These are phyloP conservation scores for Tetraneura akinire DNA, from an alignment of 1,140 invertebrate species.

Conservation along the genomic window DNA sequence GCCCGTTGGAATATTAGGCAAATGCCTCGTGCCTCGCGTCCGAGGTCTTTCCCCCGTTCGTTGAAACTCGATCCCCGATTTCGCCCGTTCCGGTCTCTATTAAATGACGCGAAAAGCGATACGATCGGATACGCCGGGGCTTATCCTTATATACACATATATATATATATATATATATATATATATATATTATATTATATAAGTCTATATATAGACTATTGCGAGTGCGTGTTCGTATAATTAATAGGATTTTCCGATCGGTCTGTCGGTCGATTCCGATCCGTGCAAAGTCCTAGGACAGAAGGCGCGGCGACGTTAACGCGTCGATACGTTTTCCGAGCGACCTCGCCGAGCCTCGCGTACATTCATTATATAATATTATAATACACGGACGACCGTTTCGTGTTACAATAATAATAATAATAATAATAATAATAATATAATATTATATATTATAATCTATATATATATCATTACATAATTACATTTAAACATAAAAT, in stretches of 20 bases:
- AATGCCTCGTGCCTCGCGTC: not conserved
- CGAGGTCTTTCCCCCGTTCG: not conserved
- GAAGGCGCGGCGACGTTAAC: not conserved
- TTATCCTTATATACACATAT: too few relatives aligned
- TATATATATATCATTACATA: too few relatives aligned
- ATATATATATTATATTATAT: too few relatives aligned
- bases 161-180: too few relatives aligned
- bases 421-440: too few relatives aligned
- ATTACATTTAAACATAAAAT: too few relatives aligned
- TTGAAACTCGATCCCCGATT: not conserved
- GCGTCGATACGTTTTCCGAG: not conserved
- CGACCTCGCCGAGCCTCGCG: not conserved
- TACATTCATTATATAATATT: too few relatives aligned
- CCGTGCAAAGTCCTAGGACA: not conserved
- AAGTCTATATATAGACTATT: too few relatives aligned
- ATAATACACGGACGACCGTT: too few relatives aligned
- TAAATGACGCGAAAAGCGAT: constrained; percentile 15
- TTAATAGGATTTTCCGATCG: constrained; percentile 37
- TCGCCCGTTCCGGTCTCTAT: not conserved
- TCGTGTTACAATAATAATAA: too few relatives aligned
- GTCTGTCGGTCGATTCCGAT: not conserved
- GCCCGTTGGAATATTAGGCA: not conserved
- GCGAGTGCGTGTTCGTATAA: not conserved
- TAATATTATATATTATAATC: too few relatives aligned
- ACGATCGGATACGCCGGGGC: not conserved